Percentiles rank a stretch among this genome's conserved stretches.
Conservation (phyloP, 2,888 invertebrate genomes). For the Pardosa pseudoannulata region DNA sequence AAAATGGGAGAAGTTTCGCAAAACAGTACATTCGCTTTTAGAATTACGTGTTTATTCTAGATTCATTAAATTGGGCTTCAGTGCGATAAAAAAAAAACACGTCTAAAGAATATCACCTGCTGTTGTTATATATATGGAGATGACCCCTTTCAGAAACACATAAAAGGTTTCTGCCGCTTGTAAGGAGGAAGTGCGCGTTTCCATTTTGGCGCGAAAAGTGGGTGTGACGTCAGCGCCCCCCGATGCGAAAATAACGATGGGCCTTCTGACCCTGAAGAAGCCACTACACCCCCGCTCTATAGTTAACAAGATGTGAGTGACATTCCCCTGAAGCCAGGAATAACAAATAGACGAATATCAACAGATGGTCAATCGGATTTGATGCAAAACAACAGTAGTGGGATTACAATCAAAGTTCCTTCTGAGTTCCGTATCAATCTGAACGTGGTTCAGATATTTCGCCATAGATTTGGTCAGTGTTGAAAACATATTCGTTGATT, state of each 20-base stretch:
- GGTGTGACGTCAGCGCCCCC: slow-evolving; percentile 53
- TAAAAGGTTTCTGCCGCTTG: slow-evolving; percentile 34
- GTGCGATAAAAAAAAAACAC: too few species aligned
- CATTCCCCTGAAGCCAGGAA: slow-evolving; percentile 37
- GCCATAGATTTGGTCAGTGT: too few species aligned
- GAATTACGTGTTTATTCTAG: too few species aligned
- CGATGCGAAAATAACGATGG: slow-evolving; percentile 51
- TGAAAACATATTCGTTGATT: too few species aligned
- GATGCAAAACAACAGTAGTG: too few species aligned
- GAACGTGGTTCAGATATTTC: too few species aligned
- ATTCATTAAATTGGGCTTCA: too few species aligned
- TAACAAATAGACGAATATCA: slow-evolving; percentile 46
- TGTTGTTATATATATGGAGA: slow-evolving; percentile 6
- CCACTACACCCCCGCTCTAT: slow-evolving; percentile 18
- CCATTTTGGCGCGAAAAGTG: slow-evolving; percentile 38
- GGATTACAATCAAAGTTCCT: too few species aligned
- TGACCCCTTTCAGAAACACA: slow-evolving; percentile 19
- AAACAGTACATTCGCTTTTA: too few species aligned
- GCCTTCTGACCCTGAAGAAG: slow-evolving; percentile 31
- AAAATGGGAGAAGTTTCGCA: too few species aligned
- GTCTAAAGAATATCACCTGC: too few species aligned
- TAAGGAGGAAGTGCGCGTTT: slow-evolving; percentile 38
- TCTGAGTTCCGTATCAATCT: too few species aligned
- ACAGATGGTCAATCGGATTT: slow-evolving; percentile 34
- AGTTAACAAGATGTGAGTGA: slow-evolving; percentile 44